Evolutionary conservation across 2,797 vertebrate genomes (phyloP), one percentile per base, ranked within the genome.

Genomic region (Podargus strigoides): DNA sequence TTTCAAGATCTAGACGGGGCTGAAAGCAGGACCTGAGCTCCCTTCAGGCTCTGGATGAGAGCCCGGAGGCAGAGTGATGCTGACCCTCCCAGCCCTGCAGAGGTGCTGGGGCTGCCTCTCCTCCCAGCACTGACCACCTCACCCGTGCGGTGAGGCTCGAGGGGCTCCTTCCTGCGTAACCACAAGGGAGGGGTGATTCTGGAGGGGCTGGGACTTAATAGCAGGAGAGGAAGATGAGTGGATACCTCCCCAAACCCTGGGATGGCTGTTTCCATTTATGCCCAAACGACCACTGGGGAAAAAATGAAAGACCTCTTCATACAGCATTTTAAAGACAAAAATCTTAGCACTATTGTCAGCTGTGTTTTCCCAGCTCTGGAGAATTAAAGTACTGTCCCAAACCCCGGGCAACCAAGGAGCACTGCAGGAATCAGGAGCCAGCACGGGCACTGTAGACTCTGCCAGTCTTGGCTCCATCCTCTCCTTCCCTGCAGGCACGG

Each of bases 71-170:
- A 42, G 28, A 14, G 23, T 0, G 2, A 18, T 19, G 34, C 67
- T 36, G 39, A 22, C 19, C 7, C 23, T 42, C 39, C 23, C 22
- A 56, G 10, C 32, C 23, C 27, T 7, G 16, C 41, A 8, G 27
- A 52, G 50, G 23, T 12, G 30, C 52, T 42, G 44, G 44, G 18
- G 32, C 44, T 37, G 27, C 64, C 26, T 37, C 27, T 66, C 11
- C 53, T 55, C 37, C 30, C 53, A 23, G 8, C 21, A 14, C 49
- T 14, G 47, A 36, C 37, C 39, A 26, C 34, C 58, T 37, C 15
- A 7, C 11, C 21, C 1, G 0, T 26, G 44, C 0, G 1, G 30
- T 28, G 55, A 34, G 49, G 55, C 42, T 68, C 47, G 32, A 37
- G 59, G 34, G 36, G 53, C 26, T 83, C 66, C 41, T 67, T 39